phyloP scores from a whole-genome alignment of 1,140 invertebrate genomes.

The Ruditapes philippinarum region DNA sequence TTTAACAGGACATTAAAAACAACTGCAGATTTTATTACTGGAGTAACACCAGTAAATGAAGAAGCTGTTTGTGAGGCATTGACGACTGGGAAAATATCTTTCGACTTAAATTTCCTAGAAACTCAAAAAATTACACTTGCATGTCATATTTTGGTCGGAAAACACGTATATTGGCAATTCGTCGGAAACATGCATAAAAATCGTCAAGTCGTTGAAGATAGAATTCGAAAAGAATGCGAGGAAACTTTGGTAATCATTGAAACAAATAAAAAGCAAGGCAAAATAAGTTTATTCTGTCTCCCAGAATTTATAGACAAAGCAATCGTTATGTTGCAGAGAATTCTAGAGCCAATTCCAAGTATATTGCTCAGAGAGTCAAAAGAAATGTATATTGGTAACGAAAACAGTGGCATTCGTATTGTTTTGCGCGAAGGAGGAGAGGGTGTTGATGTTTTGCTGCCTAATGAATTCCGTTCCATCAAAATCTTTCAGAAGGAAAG shows the following conservation, averaged over 20 bases:
- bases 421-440: constrained; percentile 63
- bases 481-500: constrained; percentile 51
- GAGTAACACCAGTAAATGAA: constrained; percentile 76
- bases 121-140: constrained; percentile 59
- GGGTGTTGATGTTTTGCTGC: constrained; percentile 63
- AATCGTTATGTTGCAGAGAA: background rate
- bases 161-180: constrained; percentile 70
- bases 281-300: constrained; percentile 71
- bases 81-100: constrained; percentile 44
- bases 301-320: background rate
- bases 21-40: constrained; percentile 78
- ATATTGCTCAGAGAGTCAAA: constrained; percentile 46
- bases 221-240: constrained; percentile 31
- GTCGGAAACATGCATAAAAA: constrained; percentile 75
- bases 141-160: constrained; percentile 69
- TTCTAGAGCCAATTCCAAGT: constrained; percentile 33
- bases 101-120: constrained; percentile 68
- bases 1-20: constrained; percentile 75
- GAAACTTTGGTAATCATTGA: constrained; percentile 70
- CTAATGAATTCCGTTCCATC: constrained; percentile 68
- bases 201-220: constrained; percentile 66
- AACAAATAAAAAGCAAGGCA: constrained; percentile 70
- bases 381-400: constrained; percentile 60
- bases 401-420: constrained; percentile 36
- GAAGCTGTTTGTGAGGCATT: constrained; percentile 70